Base-by-base conservation (phyloP, 2,113 vertebrate genomes). In the Forbesichthys papilliferus region DNA sequence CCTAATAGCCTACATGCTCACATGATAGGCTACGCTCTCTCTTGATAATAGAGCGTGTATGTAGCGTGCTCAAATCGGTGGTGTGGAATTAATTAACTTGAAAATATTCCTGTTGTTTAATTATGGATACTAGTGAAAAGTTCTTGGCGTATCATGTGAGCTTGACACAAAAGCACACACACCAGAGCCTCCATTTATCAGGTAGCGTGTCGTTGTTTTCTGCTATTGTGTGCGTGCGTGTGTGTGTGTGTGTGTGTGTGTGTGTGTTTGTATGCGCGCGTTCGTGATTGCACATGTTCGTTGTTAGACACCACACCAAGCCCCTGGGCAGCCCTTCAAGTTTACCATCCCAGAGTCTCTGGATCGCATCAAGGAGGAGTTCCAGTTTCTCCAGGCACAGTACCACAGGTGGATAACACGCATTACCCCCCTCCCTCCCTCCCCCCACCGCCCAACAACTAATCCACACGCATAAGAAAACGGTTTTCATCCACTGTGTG, bases 361-460 rank as follows among this genome's bases (percentile, higher is more conserved):
- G 89, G 96, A 96, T 92, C 95, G 96, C 91, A 98, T 98, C 93
- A 98, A 98, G 92, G 96, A 97, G 90, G 96, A 98, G 93, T 98
- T 98, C 92, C 96, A 98, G 92, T 98, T 96, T 89, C 94, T 96
- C 76, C 95, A 98, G 90, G 96, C 96, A 73, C 96, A 98, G 78
- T 97, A 98, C 89, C 95, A 98, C 95, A 98, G 96, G 96, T 98
- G 95, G 93, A 86, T 82, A 76, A 83, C 7, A 75, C 73, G 83
- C 69, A 75, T 59, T 16, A 27, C 67, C 33, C 54, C 52, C 1
- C 1, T 27, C 20, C 20, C 20, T 2, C 20, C 20, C 20, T 27
- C 2, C 20, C n/a, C 20, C 20, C 20, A 27, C 20, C 20, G 20
- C 20, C 20, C 20, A 27, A 27, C 42, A 16, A 36, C 64, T 90